Evolutionary conservation across 2,888 invertebrate species (phyloP).

Genomic region (Alloplasta piceator): DNA sequence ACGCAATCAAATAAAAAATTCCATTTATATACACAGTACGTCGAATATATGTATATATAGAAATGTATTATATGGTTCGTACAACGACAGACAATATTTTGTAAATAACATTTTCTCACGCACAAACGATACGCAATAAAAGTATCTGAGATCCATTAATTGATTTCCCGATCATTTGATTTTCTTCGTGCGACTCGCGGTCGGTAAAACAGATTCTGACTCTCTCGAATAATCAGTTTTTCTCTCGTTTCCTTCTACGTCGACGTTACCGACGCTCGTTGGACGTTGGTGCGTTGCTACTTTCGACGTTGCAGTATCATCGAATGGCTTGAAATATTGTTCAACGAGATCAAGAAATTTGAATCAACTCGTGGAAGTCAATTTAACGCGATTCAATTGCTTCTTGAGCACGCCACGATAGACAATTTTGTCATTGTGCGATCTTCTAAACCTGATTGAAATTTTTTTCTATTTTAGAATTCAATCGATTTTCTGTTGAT

Average conservation of each 20-base stretch:
- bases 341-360: conserved; percentile 58
- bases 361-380: no score
- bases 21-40: no score
- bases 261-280: conserved; percentile 4
- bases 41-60: no score
- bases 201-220: conserved; percentile 15
- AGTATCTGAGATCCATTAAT: neutral
- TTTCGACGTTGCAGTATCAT: neutral
- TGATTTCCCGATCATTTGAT: neutral
- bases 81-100: conserved; percentile 20
- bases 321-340: conserved; percentile 57
- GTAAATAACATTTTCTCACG: conserved; percentile 43
- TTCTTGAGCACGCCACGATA: conserved; percentile 20
- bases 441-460: conserved; percentile 42
- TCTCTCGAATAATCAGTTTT: neutral
- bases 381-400: neutral
- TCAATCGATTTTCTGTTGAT: neutral
- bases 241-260: neutral
- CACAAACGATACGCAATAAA: neutral
- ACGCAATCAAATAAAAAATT: no score
- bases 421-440: conserved; percentile 19
- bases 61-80: conserved; percentile 12
- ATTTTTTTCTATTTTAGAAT: neutral
- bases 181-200: neutral
- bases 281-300: neutral